Evolutionary conservation across 2,888 invertebrate genomes (phyloP).

Genomic region (Crematogaster levior): DNA sequence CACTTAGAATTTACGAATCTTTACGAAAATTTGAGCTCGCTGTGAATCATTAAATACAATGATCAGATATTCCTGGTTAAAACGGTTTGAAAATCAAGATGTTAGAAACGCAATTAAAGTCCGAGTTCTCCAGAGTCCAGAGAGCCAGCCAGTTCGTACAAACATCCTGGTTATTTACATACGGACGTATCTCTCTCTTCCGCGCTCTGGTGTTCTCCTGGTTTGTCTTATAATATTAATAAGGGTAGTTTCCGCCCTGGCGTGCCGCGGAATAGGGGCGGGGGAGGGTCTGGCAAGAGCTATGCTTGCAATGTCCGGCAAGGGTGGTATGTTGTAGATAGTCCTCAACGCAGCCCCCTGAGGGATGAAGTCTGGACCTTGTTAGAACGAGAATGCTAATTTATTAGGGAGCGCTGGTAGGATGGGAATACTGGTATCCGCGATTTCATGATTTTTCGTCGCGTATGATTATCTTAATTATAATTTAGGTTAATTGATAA

Average conservation of each 20-base stretch:
- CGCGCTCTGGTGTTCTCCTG: slow-evolving; percentile 58
- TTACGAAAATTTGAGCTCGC: background rate
- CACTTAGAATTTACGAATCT: background rate
- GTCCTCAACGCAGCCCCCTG: slow-evolving; percentile 79
- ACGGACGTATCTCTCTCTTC: slow-evolving; percentile 65
- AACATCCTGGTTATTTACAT: slow-evolving; percentile 82
- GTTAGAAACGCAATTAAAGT: slow-evolving; percentile 58
- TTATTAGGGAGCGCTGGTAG: slow-evolving; percentile 80
- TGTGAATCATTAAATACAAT: slow-evolving; percentile 1
- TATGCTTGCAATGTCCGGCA: slow-evolving; percentile 85
- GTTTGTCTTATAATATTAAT: slow-evolving; percentile 85
- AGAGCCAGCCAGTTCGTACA: slow-evolving; percentile 72
- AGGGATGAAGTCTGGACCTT: slow-evolving; percentile 84
- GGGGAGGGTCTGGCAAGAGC: slow-evolving; percentile 81
- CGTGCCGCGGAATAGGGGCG: slow-evolving; percentile 77
- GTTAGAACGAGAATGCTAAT: slow-evolving; percentile 85
- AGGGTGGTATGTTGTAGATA: slow-evolving; percentile 84
- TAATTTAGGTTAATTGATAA: background rate
- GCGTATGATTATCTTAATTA: slow-evolving; percentile 17
- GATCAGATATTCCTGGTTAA: slow-evolving; percentile 23
- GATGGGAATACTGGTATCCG: slow-evolving; percentile 59
- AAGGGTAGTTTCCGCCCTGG: slow-evolving; percentile 83
- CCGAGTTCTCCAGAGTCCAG: slow-evolving; percentile 31
- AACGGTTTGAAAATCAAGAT: slow-evolving; percentile 31
- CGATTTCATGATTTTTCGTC: slow-evolving; percentile 72